Conservation (phyloP, 2,113 vertebrate species). For the Ictalurus furcatus region DNA sequence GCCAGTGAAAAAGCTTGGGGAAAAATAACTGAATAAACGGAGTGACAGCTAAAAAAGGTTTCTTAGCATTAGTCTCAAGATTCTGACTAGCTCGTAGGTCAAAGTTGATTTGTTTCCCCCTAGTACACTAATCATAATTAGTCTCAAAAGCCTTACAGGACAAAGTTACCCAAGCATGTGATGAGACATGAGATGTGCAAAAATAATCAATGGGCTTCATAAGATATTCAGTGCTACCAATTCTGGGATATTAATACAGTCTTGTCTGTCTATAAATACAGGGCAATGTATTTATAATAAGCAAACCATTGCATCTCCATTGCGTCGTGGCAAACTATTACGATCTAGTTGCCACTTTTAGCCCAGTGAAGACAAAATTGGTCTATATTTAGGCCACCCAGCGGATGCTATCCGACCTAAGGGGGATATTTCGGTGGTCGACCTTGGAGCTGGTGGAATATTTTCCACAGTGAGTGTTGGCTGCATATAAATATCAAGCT, state of each 20-base stretch:
- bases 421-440: slow-evolving; percentile 57
- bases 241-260: slow-evolving; percentile 57
- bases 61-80: slow-evolving; percentile 3
- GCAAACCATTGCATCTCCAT: slow-evolving; percentile 49
- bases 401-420: slow-evolving; percentile 55
- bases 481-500: slow-evolving; percentile 55
- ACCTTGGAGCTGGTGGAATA: slow-evolving; percentile 61
- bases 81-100: slow-evolving; percentile 22
- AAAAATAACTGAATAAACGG: neutral
- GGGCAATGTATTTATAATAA: slow-evolving; percentile 63
- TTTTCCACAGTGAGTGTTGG: slow-evolving; percentile 61
- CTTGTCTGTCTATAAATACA: slow-evolving; percentile 64
- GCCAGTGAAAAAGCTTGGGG: neutral
- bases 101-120: slow-evolving; percentile 16
- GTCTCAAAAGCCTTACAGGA: neutral
- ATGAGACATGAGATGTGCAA: slow-evolving; percentile 27
- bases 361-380: slow-evolving; percentile 57
- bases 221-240: slow-evolving; percentile 37
- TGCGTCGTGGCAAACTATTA: slow-evolving; percentile 60
- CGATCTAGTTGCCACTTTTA: slow-evolving; percentile 64
- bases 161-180: slow-evolving; percentile 19
- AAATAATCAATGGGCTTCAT: slow-evolving; percentile 46
- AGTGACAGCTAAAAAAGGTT: neutral
- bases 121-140: neutral
- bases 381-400: slow-evolving; percentile 63